Evolutionary conservation across 2,888 invertebrate species (phyloP), one percentile per base, ranked within the genome.

Genomic region (Pseudolycoriella hygida): DNA sequence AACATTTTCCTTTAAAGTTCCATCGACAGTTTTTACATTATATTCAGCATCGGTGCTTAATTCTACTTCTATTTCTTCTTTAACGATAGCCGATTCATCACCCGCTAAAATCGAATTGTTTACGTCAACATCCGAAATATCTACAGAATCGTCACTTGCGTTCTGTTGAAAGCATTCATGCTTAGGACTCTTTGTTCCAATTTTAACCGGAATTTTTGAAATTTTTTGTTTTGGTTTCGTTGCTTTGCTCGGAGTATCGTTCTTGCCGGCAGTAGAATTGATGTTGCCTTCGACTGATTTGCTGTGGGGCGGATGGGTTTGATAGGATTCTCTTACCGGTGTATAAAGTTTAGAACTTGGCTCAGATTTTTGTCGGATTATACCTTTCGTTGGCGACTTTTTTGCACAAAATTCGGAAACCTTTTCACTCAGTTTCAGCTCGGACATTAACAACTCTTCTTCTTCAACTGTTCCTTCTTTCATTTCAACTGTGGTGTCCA

Each of bases 301-400:
- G 14, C 20, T 53, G 39, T 57, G 55, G 1, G 65, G 66, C 0
- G 66, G 65, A 56, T 66, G 65, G 2, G 66, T 66, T 2, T 60
- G 61, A 49, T 62, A 66, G 38, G 53, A 34, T 19, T 47, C 46
- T 32, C 42, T 47, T 10, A 46, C 50, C 15, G 52, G 51, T 17
- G 51, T 53, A n/a, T 14, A n/a, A 20, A 10, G 47, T 49, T 1
- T 53, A 49, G 10, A 14, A 14, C 11, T 11, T 3, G 65, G 63
- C 19, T 60, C 62, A 1, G 65, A 66, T 48, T 63, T 61, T 45
- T 66, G 65, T 1, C 65, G 55, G 15, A 47, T 54, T 54, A 46
- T 56, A 57, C 3, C 49, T 46, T 1, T 46, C 17, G 58, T 58
- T 2, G 60, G 58, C 2, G 59, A 57, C 44, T 57, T 58, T n/a